Evolutionary conservation across 2,888 invertebrate species (phyloP), one percentile per base, ranked within the genome.

Genomic region (Tuberolachnus salignus): DNA sequence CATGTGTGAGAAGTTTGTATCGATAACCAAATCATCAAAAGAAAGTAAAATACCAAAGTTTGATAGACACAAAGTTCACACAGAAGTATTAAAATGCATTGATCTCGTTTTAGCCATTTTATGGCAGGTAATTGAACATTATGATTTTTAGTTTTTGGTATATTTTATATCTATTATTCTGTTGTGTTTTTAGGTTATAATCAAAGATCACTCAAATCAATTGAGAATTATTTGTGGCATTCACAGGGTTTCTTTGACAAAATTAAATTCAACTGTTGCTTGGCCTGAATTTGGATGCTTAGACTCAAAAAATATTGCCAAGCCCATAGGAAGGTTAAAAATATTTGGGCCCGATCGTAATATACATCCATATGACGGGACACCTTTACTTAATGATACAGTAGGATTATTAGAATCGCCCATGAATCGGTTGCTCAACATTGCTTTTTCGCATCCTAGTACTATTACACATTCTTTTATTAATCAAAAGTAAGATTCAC

Each of bases 261-360:
- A 78, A 78, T 78, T 78, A n/a, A 78, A 78, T 69, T 59, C 69
- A 69, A 78, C 19, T 49, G 59, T 78, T n/a, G 51, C 42, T n/a
- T 69, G 67, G 59, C 78, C 78, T 21, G 78, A 78, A 59, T 23
- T 59, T 23, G 42, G 78, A 9, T 16, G 46, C 26, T 69, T 78
- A 51, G 67, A 78, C 16, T 34, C 49, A 9, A 78, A 78, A 78
- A 61, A 69, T 51, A 69, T 69, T 61, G 6, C 69, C 1, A 78
- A 51, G 13, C 64, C 73, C 19, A 23, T 72, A 14, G 57, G 66
- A 34, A 73, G 64, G 46, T 64, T 80, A 53, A 80, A 73, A 66
- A 80, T 80, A 72, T 80, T 80, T 59, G 80, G 80, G 49, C 80
- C 80, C 2, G 80, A 80, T 74, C 66, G 80, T 1, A 80, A 80